Conservation (phyloP, 2,797 vertebrate species). For the Etheostoma perlongum region DNA sequence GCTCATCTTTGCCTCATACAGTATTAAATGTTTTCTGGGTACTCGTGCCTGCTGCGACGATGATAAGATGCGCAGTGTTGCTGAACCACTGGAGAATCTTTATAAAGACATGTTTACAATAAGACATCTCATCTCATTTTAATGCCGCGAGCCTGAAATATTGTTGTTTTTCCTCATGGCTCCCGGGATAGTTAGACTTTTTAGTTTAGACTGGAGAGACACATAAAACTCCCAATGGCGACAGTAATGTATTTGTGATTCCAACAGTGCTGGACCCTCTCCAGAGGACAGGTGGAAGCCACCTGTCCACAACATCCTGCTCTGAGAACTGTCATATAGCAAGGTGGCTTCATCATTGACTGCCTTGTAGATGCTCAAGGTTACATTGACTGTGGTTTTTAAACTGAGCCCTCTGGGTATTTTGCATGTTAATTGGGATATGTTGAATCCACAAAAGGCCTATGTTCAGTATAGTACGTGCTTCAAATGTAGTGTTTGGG, state of each 20-base stretch:
- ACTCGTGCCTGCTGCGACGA: background rate
- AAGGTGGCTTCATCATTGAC: slow-evolving; percentile 1
- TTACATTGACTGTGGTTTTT: slow-evolving; percentile 14
- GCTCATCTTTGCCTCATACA: background rate
- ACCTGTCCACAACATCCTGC: background rate
- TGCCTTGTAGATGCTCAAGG: slow-evolving; percentile 10
- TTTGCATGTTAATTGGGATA: background rate
- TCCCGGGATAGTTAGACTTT: background rate
- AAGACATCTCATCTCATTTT: background rate
- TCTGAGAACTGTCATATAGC: background rate
- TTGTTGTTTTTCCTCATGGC: background rate
- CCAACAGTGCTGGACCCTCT: background rate
- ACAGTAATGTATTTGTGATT: background rate
- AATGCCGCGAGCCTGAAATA: background rate
- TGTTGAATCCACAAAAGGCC: background rate
- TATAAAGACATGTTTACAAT: background rate
- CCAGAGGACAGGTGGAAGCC: background rate
- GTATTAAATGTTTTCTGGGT: background rate
- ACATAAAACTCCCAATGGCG: background rate
- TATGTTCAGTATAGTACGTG: background rate
- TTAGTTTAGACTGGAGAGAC: slow-evolving; percentile 1
- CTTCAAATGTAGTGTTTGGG: background rate
- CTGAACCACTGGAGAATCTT: background rate
- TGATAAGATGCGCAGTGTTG: background rate
- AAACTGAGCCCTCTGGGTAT: background rate